These are phyloP conservation scores for Bradypodion ventrale DNA, from an alignment of 2,797 vertebrate genomes.

Conservation along the genomic window DNA sequence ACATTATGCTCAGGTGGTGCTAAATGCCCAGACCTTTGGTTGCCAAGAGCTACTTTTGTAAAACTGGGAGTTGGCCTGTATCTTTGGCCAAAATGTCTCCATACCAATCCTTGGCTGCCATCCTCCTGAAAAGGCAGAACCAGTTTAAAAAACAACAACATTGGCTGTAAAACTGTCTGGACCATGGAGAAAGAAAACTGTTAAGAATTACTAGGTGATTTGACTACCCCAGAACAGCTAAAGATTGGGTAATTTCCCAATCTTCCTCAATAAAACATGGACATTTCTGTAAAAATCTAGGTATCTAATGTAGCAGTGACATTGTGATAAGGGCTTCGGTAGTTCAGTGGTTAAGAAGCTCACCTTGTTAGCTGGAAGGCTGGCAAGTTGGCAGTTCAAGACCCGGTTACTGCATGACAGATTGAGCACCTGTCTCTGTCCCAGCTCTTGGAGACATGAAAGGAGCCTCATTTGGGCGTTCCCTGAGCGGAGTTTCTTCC, in stretches of 20 bases:
- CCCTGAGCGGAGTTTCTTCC: no score
- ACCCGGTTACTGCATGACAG: no score
- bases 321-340: no score
- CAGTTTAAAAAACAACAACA: not conserved
- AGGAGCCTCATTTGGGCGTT: no score
- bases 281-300: constrained; percentile 9
- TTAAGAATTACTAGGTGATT: no score
- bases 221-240: constrained; percentile 6
- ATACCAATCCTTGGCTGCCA: not conserved
- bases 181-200: constrained; percentile 16
- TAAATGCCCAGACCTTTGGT: not conserved
- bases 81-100: not conserved
- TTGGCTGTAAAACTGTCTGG: not conserved
- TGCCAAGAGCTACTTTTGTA: not conserved
- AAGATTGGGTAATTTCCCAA: not conserved
- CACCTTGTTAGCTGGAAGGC: no score
- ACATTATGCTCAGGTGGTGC: not conserved
- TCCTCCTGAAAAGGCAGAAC: not conserved
- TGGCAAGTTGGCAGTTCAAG: no score
- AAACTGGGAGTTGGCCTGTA: not conserved
- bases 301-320: not conserved
- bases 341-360: no score
- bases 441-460: no score
- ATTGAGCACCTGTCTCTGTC: no score
- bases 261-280: constrained; percentile 5